Percentiles rank a stretch among this genome's conserved stretches.
phyloP scores from a whole-genome alignment of 2,888 invertebrate genomes.

The Pyrgus malvae region DNA sequence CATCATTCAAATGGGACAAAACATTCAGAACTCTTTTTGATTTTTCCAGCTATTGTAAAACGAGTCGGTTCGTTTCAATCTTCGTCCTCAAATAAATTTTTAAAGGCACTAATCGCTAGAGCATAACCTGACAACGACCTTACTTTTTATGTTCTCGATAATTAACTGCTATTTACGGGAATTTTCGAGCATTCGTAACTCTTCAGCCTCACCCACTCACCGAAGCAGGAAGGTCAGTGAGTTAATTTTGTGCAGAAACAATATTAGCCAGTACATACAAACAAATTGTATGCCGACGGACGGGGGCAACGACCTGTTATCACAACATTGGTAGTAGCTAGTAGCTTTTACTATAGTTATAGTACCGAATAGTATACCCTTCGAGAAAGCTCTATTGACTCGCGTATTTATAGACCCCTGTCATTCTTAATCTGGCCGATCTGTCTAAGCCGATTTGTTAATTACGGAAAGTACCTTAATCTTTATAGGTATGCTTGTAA shows the following conservation, averaged over 20 bases:
- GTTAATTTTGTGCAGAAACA: constrained; percentile 57
- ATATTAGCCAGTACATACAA: constrained; percentile 47
- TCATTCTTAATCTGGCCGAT: no score
- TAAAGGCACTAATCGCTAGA: neutral
- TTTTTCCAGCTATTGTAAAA: no score
- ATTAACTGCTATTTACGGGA: neutral
- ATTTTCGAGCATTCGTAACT: constrained; percentile 24
- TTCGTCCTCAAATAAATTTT: no score
- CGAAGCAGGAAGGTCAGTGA: constrained; percentile 48
- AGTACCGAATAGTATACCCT: neutral
- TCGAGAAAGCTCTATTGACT: neutral
- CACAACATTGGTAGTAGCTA: constrained; percentile 36
- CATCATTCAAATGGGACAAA: no score
- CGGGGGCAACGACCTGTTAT: constrained; percentile 54
- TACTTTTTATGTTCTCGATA: neutral
- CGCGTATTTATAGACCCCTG: no score
- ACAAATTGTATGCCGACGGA: constrained; percentile 35
- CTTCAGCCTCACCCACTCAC: constrained; percentile 40
- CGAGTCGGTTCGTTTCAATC: no score
- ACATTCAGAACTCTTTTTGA: no score
- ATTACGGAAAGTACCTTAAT: no score
- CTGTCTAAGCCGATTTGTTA: no score
- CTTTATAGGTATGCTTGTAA: no score
- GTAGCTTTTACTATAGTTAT: neutral
- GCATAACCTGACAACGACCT: neutral